Conservation (phyloP, 1,140 invertebrate genomes). For the Drosophila nigromelanica region DNA sequence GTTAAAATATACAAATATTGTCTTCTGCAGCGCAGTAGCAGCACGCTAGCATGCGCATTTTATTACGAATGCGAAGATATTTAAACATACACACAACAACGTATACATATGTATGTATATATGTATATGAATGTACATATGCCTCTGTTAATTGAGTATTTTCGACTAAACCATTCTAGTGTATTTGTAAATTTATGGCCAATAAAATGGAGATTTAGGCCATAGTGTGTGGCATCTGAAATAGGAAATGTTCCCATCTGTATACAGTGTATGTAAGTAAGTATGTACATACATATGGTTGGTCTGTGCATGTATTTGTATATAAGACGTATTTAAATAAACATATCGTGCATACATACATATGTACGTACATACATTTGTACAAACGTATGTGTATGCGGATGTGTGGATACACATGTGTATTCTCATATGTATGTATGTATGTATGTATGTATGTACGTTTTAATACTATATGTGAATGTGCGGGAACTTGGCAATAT, state of each 20-base stretch:
- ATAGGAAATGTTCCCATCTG: not conserved
- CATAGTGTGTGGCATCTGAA: not conserved
- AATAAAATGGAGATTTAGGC: conserved; percentile 3
- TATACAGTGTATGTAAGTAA: not conserved
- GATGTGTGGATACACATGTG: conserved; percentile 5
- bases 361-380: not conserved
- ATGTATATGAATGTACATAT: not conserved
- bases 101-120: not conserved
- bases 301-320: not conserved
- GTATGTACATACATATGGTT: not conserved
- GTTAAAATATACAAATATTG: too few relatives aligned
- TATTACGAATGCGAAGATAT: too few relatives aligned
- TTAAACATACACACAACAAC: not conserved
- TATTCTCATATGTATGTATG: not conserved
- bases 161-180: not conserved
- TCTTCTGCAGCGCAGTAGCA: too few relatives aligned
- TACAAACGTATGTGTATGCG: not conserved
- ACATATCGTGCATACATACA: conserved; percentile 4
- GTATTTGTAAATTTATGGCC: not conserved
- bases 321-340: conserved; percentile 18
- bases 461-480: conserved; percentile 26
- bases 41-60: too few relatives aligned
- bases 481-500: conserved; percentile 43
- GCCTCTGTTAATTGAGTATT: not conserved
- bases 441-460: not conserved